Conservation (phyloP, 2,888 invertebrate genomes). For the Drosophila macrospina region DNA sequence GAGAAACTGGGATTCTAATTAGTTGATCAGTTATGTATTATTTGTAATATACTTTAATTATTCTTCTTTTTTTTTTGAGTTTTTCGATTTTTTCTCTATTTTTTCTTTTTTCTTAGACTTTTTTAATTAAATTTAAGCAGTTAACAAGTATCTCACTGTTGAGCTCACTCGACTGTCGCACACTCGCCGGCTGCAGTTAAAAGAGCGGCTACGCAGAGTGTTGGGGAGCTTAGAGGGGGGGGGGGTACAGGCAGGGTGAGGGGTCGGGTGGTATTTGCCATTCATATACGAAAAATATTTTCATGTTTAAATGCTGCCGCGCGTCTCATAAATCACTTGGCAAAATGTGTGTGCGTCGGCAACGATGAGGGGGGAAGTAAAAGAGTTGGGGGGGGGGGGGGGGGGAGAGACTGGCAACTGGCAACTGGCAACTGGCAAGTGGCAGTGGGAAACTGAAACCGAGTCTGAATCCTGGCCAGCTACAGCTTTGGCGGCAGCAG, state of each 20-base stretch:
- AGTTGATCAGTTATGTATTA: no score
- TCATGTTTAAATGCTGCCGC: conserved; percentile 75
- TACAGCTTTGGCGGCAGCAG: conserved; percentile 24
- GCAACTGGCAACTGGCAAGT: no score
- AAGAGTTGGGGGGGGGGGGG: background rate
- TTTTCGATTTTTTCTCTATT: no score
- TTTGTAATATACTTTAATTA: no score
- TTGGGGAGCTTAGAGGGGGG: no score
- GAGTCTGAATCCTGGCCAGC: conserved; percentile 21
- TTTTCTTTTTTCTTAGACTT: no score
- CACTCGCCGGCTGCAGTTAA: background rate
- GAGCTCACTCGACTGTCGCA: background rate
- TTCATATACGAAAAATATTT: conserved; percentile 71
- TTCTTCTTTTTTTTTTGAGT: no score
- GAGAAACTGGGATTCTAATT: no score
- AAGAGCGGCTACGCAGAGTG: background rate
- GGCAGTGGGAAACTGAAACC: conserved; percentile 10
- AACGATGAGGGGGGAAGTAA: background rate
- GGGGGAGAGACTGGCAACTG: background rate
- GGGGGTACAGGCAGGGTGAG: background rate
- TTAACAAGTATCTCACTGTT: background rate
- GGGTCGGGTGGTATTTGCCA: conserved; percentile 10
- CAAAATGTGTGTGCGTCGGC: conserved; percentile 64
- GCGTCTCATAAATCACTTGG: conserved; percentile 78
- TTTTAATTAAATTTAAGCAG: no score